Base-by-base conservation (phyloP, 2,888 invertebrate genomes). In the Nemotelus nigrinus region DNA sequence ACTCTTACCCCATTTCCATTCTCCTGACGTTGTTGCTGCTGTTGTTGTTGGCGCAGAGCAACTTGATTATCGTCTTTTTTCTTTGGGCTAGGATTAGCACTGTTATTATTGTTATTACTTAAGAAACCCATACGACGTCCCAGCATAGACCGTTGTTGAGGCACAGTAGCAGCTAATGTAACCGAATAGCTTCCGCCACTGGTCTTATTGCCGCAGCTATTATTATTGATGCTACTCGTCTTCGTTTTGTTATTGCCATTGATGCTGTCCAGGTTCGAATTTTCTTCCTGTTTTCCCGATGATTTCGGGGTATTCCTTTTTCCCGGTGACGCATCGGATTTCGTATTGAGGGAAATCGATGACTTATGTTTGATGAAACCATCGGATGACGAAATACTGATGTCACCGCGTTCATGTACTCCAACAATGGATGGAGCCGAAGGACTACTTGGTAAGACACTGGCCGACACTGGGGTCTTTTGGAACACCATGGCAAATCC, bases 401-500 rank as follows among this genome's bases (percentile, higher is more conserved):
- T 65, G 72, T 70, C 55, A 50, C 57, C 63, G 48, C 41, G 71
- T 41, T 76, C 70, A 48, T 64, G 76, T 65, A 57, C 53, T 25
- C 53, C 60, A 63, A 74, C 74, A 39, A 74, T 71, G 5, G 71
- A 70, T 10, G 71, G 63, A 8, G 64, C 63, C 53, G 77, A 71
- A 64, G 71, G 70, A 41, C 44, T 72, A 8, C 44, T 67, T 10
- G 65, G 67, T 47, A 60, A 41, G 6, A 67, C 53, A 57, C 48
- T 76, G 48, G 72, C 65, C 71, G 79, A 76, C 67, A 78, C 78
- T 79, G 80, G 80, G 80, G 81, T 78, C 72, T 81, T 81, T 68
- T 81, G 81, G 81, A 81, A 80, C 76, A 81, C 81, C 81, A 81
- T 81, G 77, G 81, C 81, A 79, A 81, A 81, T 48, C 81, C 81